Conservation (phyloP, 2,113 vertebrate species). For the Mastomys natalensis region DNA sequence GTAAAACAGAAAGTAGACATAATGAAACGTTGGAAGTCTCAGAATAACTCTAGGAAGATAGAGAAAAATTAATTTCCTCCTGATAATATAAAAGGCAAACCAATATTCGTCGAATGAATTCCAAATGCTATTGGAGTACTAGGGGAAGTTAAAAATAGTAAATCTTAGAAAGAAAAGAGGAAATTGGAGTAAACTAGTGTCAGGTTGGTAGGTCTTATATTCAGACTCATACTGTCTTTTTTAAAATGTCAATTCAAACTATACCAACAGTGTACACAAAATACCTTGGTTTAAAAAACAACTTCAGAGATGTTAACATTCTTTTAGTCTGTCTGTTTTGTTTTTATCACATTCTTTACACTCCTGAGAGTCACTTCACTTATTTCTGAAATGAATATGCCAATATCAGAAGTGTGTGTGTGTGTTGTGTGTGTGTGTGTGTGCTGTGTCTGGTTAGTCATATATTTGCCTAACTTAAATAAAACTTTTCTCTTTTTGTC, state of each 20-base stretch:
- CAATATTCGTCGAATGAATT: background rate
- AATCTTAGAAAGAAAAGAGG: background rate
- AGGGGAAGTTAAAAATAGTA: background rate
- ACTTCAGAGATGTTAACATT: background rate
- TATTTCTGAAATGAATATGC: background rate
- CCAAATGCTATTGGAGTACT: background rate
- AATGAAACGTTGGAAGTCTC: conserved; percentile 1
- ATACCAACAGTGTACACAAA: background rate
- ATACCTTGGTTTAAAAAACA: background rate
- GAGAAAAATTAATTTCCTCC: conserved; percentile 13
- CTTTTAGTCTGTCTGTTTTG: background rate
- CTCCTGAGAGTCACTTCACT: background rate
- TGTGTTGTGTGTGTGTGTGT: background rate
- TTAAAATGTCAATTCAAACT: background rate
- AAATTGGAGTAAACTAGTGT: conserved; percentile 10
- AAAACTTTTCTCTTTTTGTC: background rate
- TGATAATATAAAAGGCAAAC: conserved; percentile 24
- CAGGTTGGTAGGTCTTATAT: background rate
- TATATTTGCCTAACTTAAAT: background rate
- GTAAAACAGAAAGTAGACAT: background rate
- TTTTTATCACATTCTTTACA: background rate
- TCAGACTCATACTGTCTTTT: background rate
- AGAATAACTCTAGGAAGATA: conserved; percentile 4
- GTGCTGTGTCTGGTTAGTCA: background rate
- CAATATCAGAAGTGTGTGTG: background rate